These are phyloP conservation scores for Parazoanthus darwini DNA, from an alignment of 92 coral and sea anemone genomes.

Conservation along the genomic window DNA sequence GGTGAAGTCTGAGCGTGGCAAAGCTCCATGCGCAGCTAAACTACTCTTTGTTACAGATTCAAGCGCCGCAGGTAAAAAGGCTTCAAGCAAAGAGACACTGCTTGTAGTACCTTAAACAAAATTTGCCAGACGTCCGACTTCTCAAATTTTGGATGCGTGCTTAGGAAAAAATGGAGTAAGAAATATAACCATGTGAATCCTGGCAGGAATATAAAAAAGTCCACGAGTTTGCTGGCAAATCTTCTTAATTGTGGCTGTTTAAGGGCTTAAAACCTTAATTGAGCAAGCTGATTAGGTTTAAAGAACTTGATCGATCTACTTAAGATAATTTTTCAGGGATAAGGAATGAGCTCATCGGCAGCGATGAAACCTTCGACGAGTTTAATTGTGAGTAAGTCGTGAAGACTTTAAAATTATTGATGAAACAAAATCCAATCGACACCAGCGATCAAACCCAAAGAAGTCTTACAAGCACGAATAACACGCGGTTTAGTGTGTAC, in stretches of 20 bases:
- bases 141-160: slow-evolving; percentile 12
- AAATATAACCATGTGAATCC: neutral
- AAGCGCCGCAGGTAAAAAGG: neutral
- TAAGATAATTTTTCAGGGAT: neutral
- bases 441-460: neutral
- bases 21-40: neutral
- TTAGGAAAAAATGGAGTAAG: slow-evolving; percentile 4
- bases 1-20: neutral
- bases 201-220: neutral
- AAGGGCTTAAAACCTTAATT: neutral
- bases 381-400: neutral
- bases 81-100: neutral
- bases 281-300: neutral
- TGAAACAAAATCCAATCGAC: slow-evolving; percentile 6
- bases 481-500: neutral
- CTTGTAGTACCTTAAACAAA: neutral
- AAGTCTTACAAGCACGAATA: neutral
- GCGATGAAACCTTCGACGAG: neutral
- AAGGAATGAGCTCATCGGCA: neutral
- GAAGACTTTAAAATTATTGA: neutral
- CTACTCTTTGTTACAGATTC: neutral
- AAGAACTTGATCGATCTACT: neutral
- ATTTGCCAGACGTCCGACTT: slow-evolving; percentile 26
- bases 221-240: slow-evolving; percentile 3
- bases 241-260: neutral